Percentiles rank a stretch among this genome's conserved stretches.
Evolutionary conservation across 2,113 vertebrate species (phyloP).

Genomic region (Crotalus viridis): DNA sequence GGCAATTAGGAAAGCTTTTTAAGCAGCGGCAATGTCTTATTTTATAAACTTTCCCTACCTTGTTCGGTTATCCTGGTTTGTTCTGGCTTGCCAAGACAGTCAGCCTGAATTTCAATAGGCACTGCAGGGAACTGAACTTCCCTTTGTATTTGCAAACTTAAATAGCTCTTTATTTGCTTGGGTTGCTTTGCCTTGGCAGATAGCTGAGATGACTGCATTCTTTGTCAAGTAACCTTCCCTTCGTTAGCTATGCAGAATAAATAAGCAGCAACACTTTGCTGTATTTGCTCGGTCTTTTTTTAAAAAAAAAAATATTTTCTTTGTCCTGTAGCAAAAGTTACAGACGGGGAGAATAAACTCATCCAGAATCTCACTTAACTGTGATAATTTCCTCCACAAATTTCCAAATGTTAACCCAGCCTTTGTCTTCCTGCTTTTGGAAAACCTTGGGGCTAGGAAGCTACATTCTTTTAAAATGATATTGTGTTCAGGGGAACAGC

Average conservation of each 20-base stretch:
- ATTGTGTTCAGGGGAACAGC: background rate
- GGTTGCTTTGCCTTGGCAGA: too few species aligned
- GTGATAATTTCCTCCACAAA: background rate
- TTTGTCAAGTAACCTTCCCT: background rate
- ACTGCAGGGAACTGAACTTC: background rate
- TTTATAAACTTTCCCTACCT: background rate
- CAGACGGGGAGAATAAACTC: background rate
- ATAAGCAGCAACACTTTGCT: background rate
- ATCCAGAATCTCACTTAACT: background rate
- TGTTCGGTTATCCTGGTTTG: background rate
- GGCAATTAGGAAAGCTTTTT: background rate
- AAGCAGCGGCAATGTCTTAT: background rate
- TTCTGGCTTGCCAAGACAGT: constrained; percentile 3
- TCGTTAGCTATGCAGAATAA: background rate
- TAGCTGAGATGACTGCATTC: background rate
- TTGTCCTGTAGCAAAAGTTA: background rate
- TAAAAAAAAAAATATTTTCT: background rate
- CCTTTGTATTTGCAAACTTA: constrained; percentile 1
- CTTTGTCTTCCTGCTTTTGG: too few species aligned
- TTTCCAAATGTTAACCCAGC: background rate
- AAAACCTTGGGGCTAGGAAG: background rate
- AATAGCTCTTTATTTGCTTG: background rate
- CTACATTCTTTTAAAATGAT: background rate
- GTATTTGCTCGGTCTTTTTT: background rate
- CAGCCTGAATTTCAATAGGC: background rate